A percentile compares a stretch with the other conserved stretches of the same genome.
Conservation (phyloP, 1,140 invertebrate species). For the Caenorhabditis remanei region DNA sequence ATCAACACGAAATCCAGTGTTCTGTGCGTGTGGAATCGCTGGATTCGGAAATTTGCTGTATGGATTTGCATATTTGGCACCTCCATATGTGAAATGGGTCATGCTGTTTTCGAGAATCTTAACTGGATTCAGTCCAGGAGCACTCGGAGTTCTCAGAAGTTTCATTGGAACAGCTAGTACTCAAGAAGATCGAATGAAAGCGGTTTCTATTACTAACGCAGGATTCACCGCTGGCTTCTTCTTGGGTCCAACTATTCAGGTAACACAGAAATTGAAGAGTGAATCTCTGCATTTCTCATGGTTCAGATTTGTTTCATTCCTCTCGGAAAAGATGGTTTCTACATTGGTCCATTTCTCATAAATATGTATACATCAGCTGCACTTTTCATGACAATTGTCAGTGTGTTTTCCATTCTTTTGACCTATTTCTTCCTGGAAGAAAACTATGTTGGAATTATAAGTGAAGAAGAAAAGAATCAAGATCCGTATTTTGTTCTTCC, state of each 20-base stretch:
- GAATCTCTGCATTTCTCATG: neutral
- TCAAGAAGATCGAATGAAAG: conserved; percentile 49
- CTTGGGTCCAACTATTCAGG: conserved; percentile 44
- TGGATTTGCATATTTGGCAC: conserved; percentile 48
- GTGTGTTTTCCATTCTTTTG: conserved; percentile 13
- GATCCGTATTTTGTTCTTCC: conserved; percentile 58
- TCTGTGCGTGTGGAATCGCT: conserved; percentile 24
- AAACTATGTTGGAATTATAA: conserved; percentile 49
- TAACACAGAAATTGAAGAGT: neutral
- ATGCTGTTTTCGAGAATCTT: conserved; percentile 48
- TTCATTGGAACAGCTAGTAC: conserved; percentile 59
- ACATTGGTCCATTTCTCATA: conserved; percentile 44
- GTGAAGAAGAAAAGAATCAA: conserved; percentile 14
- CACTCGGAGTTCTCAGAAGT: conserved; percentile 52
- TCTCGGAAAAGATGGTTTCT: conserved; percentile 41
- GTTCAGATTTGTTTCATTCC: conserved; percentile 59
- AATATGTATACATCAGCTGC: conserved; percentile 59
- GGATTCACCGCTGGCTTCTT: conserved; percentile 57
- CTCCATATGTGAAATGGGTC: conserved; percentile 1
- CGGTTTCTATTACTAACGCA: conserved; percentile 47
- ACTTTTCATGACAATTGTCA: conserved; percentile 39
- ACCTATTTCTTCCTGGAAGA: conserved; percentile 42
- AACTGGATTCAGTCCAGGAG: conserved; percentile 55
- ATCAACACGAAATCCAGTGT: conserved; percentile 58
- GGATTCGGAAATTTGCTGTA: conserved; percentile 48